phyloP scores from a whole-genome alignment of 2,888 invertebrate species.

The Halictus quadricinctus region DNA sequence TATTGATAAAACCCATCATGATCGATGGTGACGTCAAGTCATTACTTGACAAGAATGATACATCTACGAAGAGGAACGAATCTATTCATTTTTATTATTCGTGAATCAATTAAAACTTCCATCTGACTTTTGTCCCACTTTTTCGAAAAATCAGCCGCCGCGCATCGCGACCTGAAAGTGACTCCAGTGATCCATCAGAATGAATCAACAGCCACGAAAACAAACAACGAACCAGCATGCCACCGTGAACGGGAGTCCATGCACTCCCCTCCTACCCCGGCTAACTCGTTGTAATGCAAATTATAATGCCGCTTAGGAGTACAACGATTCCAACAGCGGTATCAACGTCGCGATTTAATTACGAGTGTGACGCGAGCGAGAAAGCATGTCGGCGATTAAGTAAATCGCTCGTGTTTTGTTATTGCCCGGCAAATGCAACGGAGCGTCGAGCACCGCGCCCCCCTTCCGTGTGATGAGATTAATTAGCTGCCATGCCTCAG shows the following conservation, averaged over 20 bases:
- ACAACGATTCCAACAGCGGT: neutral
- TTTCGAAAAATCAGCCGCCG: neutral
- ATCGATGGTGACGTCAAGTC: too few relatives aligned
- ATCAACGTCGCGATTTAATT: conserved; percentile 35
- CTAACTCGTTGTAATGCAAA: conserved; percentile 11
- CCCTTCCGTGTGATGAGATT: conserved; percentile 14
- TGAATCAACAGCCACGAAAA: neutral
- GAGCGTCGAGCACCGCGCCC: neutral
- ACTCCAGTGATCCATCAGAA: neutral
- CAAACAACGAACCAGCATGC: neutral
- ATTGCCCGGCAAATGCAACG: conserved; percentile 12
- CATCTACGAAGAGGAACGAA: too few relatives aligned
- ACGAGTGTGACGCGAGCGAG: neutral
- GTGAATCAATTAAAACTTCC: too few relatives aligned
- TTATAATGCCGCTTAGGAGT: conserved; percentile 3
- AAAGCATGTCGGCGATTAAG: conserved; percentile 28
- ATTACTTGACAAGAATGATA: too few relatives aligned
- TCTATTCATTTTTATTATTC: too few relatives aligned
- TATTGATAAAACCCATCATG: too few relatives aligned
- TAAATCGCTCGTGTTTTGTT: conserved; percentile 32
- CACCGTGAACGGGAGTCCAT: neutral
- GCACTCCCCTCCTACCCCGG: neutral
- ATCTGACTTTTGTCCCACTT: too few relatives aligned
- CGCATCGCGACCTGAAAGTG: neutral
- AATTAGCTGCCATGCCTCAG: conserved; percentile 12